Evolutionary conservation across 1,140 invertebrate species (phyloP).

Genomic region (Drosophila azteca): DNA sequence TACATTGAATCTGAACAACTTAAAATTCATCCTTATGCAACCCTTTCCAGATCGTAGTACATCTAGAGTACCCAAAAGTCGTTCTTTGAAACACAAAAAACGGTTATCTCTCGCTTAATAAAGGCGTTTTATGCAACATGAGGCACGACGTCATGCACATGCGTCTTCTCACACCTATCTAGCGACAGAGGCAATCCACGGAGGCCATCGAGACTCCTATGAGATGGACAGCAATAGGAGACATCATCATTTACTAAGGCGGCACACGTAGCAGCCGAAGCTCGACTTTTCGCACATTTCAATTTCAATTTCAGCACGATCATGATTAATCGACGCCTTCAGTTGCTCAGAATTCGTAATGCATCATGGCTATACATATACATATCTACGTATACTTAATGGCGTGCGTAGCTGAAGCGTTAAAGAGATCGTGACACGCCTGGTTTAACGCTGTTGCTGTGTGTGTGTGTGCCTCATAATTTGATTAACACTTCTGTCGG

Average conservation of each 20-base stretch:
- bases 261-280: slow-evolving; percentile 36
- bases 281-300: slow-evolving; percentile 58
- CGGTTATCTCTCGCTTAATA: slow-evolving; percentile 56
- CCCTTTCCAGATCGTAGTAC: too few species aligned
- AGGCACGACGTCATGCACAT: slow-evolving; percentile 66
- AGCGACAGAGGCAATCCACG: slow-evolving; percentile 1
- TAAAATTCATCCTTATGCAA: too few species aligned
- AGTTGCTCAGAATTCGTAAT: slow-evolving; percentile 48
- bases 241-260: slow-evolving; percentile 52
- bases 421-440: slow-evolving; percentile 77
- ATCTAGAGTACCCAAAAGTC: slow-evolving; percentile 22
- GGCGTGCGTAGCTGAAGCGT: slow-evolving; percentile 80
- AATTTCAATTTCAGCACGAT: slow-evolving; percentile 48
- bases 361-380: too few species aligned
- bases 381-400: slow-evolving; percentile 26
- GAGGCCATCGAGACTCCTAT: neutral
- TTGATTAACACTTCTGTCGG: slow-evolving; percentile 75
- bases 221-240: slow-evolving; percentile 9
- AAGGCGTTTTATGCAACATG: slow-evolving; percentile 73
- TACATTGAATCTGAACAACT: too few species aligned
- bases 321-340: slow-evolving; percentile 65
- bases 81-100: slow-evolving; percentile 5
- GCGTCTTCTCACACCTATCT: slow-evolving; percentile 47
- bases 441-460: slow-evolving; percentile 59
- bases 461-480: slow-evolving; percentile 58